phyloP scores from a whole-genome alignment of 2,797 vertebrate species.

The Urocyon cinereoargenteus region DNA sequence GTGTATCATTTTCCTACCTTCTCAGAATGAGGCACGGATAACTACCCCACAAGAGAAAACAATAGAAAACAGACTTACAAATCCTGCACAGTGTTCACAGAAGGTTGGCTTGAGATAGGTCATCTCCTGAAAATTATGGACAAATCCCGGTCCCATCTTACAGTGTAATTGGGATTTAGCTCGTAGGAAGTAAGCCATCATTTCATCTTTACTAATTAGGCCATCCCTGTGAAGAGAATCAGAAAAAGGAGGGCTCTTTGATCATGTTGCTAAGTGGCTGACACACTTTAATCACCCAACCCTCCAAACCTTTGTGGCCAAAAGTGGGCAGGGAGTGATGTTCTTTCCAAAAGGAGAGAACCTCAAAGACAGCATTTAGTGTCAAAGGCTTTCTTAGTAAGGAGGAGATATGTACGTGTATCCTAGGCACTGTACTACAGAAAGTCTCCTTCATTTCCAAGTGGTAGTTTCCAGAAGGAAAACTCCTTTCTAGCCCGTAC shows the following conservation, averaged over 20 bases:
- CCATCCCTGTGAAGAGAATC: slow-evolving; percentile 91
- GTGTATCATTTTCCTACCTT: background rate
- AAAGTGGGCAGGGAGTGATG: background rate
- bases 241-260: slow-evolving; percentile 44
- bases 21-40: background rate
- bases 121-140: slow-evolving; percentile 98
- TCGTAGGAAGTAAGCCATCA: slow-evolving; percentile 98
- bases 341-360: background rate
- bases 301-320: background rate
- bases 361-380: background rate
- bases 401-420: background rate
- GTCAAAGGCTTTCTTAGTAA: background rate
- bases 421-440: background rate
- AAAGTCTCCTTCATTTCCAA: slow-evolving; percentile 7
- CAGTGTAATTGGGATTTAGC: slow-evolving; percentile 97
- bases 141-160: slow-evolving; percentile 98
- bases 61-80: slow-evolving; percentile 91
- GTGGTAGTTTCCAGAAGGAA: background rate
- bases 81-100: slow-evolving; percentile 98
- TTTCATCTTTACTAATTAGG: slow-evolving; percentile 98
- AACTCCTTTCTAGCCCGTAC: background rate
- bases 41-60: background rate
- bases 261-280: background rate
- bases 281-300: background rate
- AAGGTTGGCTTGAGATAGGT: slow-evolving; percentile 98